Conservation (phyloP, 1,140 invertebrate genomes). For the Papilio glaucus region DNA sequence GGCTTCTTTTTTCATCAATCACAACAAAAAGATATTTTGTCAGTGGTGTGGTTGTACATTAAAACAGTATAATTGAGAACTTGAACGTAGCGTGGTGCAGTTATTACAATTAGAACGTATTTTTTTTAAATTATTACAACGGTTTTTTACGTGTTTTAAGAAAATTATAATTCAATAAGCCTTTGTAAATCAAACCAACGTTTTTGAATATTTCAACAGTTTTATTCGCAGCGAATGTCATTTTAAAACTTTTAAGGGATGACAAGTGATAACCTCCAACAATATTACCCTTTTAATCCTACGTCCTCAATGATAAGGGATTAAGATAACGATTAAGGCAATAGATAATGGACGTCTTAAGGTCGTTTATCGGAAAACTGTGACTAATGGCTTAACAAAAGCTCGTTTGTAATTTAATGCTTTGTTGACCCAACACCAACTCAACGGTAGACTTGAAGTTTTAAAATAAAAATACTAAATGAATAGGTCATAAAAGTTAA, state of each 20-base stretch:
- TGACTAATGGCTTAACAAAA: constrained; percentile 14
- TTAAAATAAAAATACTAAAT: neutral
- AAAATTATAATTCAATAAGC: too few species aligned
- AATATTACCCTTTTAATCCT: neutral
- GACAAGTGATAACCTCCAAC: neutral
- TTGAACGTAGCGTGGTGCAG: too few species aligned
- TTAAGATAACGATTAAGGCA: constrained; percentile 11
- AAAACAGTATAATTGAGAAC: too few species aligned
- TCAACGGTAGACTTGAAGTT: neutral
- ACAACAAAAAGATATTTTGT: too few species aligned
- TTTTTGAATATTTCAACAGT: too few species aligned
- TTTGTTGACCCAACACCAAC: neutral
- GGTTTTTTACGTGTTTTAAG: too few species aligned
- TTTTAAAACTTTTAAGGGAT: neutral
- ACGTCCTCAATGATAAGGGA: neutral
- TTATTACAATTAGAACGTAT: too few species aligned
- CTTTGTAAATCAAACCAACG: too few species aligned
- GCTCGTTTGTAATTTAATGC: constrained; percentile 1
- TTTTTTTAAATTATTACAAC: too few species aligned
- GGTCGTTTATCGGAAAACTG: constrained; percentile 10
- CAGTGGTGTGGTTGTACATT: too few species aligned
- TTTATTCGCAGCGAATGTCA: neutral
- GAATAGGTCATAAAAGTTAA: too few species aligned
- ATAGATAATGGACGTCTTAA: constrained; percentile 20
- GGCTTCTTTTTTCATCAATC: too few species aligned